phyloP scores from a whole-genome alignment of 1,140 invertebrate genomes.

The Drosophila bocqueti region DNA sequence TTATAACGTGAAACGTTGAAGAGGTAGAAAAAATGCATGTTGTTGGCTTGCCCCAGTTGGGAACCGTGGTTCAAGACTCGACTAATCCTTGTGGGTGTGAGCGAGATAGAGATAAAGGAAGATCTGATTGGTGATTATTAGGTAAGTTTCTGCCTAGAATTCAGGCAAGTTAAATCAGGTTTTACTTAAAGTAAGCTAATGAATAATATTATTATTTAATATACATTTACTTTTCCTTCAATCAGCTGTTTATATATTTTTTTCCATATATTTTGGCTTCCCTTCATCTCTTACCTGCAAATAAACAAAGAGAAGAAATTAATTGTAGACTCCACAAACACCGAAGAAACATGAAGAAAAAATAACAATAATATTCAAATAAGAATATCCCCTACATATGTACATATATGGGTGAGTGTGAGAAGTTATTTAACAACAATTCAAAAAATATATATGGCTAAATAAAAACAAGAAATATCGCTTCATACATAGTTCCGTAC shows the following conservation, averaged over 20 bases:
- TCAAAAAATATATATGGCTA: neutral
- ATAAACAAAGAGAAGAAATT: conserved; percentile 34
- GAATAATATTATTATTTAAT: neutral
- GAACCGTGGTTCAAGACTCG: neutral
- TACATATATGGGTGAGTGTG: conserved; percentile 10
- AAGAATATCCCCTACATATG: neutral
- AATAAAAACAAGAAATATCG: conserved; percentile 9
- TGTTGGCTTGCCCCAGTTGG: neutral
- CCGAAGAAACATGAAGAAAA: neutral
- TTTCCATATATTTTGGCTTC: neutral
- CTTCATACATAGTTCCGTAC: conserved; percentile 15
- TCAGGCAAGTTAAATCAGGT: neutral
- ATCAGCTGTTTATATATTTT: too few species aligned
- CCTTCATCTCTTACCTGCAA: conserved; percentile 41
- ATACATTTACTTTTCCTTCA: neutral
- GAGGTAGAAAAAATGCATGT: neutral
- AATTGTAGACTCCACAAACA: conserved; percentile 10
- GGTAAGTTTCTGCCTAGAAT: neutral
- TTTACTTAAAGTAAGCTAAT: neutral
- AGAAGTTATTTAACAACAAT: conserved; percentile 12
- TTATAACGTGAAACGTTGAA: conserved; percentile 8
- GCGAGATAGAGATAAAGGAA: neutral
- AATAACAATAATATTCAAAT: conserved; percentile 39
- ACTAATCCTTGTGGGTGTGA: neutral
- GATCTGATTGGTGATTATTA: neutral